These are phyloP conservation scores for Cyphomyrmex costatus DNA, from an alignment of 1,140 invertebrate species.

Conservation along the genomic window DNA sequence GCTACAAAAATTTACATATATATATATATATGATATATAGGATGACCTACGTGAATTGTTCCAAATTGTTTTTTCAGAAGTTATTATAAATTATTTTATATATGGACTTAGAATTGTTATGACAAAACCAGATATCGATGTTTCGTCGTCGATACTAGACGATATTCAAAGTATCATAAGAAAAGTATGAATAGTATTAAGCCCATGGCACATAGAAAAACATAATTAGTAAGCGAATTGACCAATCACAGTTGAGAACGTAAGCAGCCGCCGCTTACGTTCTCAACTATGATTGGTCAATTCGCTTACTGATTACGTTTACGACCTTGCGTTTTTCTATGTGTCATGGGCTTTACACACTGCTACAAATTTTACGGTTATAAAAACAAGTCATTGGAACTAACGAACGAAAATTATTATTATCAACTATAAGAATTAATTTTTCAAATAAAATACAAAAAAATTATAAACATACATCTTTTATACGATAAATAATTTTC, in stretches of 20 bases:
- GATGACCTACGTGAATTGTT: not conserved
- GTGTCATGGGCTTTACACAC: too few relatives aligned
- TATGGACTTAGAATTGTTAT: conserved; percentile 6
- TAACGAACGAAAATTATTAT: not conserved
- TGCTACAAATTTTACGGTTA: not conserved
- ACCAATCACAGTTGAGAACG: too few relatives aligned
- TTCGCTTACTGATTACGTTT: too few relatives aligned
- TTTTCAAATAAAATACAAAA: not conserved
- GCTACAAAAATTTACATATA: not conserved
- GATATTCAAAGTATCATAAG: not conserved
- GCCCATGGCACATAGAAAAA: too few relatives aligned
- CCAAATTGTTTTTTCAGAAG: not conserved
- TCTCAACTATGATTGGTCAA: too few relatives aligned
- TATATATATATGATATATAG: too few relatives aligned
- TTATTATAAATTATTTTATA: not conserved
- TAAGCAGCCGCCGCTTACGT: too few relatives aligned
- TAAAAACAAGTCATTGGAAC: not conserved
- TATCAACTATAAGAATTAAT: not conserved
- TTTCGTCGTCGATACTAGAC: not conserved
- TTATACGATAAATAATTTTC: not conserved
- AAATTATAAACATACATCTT: not conserved
- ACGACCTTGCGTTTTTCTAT: too few relatives aligned
- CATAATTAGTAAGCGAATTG: too few relatives aligned
- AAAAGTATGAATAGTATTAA: conserved; percentile 1
- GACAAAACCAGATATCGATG: conserved; percentile 17